Conservation (phyloP, 2,888 invertebrate species). For the Drosophila flavopinicola region DNA sequence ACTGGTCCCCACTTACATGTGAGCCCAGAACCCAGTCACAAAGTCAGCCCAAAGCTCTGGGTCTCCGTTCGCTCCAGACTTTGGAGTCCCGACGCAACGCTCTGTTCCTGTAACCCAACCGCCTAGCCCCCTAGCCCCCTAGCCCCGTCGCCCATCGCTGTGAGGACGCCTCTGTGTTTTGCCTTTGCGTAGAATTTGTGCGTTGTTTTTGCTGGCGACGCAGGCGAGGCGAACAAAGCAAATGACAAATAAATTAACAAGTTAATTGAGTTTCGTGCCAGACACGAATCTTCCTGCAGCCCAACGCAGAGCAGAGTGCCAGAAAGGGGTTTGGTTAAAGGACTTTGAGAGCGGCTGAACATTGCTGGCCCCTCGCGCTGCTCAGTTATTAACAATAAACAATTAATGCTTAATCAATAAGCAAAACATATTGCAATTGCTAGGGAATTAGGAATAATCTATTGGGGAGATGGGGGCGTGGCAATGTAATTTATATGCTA, state of each 20-base stretch:
- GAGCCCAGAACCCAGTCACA: conserved; percentile 8
- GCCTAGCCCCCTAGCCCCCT: not conserved
- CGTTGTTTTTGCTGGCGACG: conserved; percentile 36
- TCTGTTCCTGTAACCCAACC: not conserved
- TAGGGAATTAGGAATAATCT: not conserved
- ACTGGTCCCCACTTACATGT: conserved; percentile 16
- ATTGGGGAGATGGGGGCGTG: conserved; percentile 4
- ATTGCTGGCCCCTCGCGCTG: conserved; percentile 4
- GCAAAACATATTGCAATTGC: conserved; percentile 49
- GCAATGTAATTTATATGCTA: conserved; percentile 76
- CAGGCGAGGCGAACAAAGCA: conserved; percentile 65
- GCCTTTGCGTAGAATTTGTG: conserved; percentile 16
- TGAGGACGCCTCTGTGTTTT: conserved; percentile 5
- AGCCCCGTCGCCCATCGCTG: not conserved
- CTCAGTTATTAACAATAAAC: conserved; percentile 75
- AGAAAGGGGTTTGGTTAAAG: not conserved
- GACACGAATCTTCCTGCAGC: conserved; percentile 15
- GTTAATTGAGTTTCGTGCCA: conserved; percentile 74
- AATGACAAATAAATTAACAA: conserved; percentile 79
- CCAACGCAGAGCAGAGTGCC: not conserved
- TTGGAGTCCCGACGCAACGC: conserved; percentile 5
- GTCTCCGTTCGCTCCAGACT: conserved; percentile 2
- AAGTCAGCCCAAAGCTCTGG: conserved; percentile 1
- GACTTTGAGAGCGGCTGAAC: conserved; percentile 2
- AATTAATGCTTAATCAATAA: conserved; percentile 79